Evolutionary conservation across 2,888 invertebrate genomes (phyloP), one percentile per base, ranked within the genome.

Genomic region (Callyntrura sp.): DNA sequence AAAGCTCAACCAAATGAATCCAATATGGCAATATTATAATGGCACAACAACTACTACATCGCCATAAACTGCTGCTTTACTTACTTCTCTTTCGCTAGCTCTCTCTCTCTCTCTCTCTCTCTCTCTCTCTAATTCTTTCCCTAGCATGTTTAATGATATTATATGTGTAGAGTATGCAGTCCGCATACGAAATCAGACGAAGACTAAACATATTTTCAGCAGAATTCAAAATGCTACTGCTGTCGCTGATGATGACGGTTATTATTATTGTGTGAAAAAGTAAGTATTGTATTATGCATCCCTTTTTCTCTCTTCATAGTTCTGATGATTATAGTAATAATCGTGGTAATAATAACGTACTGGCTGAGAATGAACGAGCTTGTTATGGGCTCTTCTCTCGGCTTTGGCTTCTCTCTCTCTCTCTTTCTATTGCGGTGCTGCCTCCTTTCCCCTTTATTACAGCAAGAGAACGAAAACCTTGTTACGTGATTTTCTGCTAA

Each of bases 251-350:
- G 79, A 57, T 60, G 79, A 79, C 79, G 79, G 57, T 55, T 79
- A 86, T 79, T 86, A 86, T 65, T 76, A 65, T 86, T 86, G 88
- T 88, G 88, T 88, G 88, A 88, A 88, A 88, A 88, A 81, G 51
- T 60, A 51, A 62, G 62, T 48, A 28, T 76, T 60, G 76, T 73
- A 81, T 68, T 84, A 84, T 84, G 51, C 84, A 28, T 84, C 45
- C 45, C 43, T 45, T 65, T 65, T 14, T 81, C 65, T 25, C 65
- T 51, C 84, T 48, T 70, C n/a, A 17, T 20, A 51, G 48, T 83
- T n/a, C 23, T 68, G 68, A 62, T 68, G 83, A 83, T 83, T 68
- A 83, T 68, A 83, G 60, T 82, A 82, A 83, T 83, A 83, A 83
- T 51, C 43, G 68, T 68, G 28, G 57, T 57, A 79, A 79, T 79